Base-by-base conservation (phyloP, 2,888 invertebrate genomes). In the Trissolcus brochymenae region DNA sequence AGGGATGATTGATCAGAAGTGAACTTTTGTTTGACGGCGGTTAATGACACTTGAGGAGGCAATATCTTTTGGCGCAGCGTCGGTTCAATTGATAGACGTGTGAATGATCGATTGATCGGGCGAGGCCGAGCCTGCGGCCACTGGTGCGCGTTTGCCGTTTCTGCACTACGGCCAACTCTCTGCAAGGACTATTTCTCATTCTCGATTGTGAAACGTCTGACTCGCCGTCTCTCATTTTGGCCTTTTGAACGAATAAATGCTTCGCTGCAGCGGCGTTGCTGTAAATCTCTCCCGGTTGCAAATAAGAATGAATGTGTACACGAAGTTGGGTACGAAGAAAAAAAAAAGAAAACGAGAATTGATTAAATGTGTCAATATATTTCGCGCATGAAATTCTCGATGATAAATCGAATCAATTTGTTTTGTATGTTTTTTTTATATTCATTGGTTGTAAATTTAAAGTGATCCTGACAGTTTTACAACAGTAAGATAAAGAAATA, bases 71-170 rank as follows among this genome's bases (percentile, higher is more conserved):
- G 61, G 70, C 40, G 41, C 55, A 56, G 35, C 19, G 43, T 56
- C 56, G 50, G 59, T 35, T 49, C 61, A 57, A 74, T 74, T 68
- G 72, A 77, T 76, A 73, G 76, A 72, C 68, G 60, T 43, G 59
- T 49, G 75, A 79, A 68, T 74, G 74, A 77, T 71, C 55, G 76
- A 79, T 81, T 60, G 75, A 76, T 79, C 77, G 59, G 66, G 19
- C 29, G 21, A 71, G 49, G 35, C 43, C 35, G 46, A 55, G 35
- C 67, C 56, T 68, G 43, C 29, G 56, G 59, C 61, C 25, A 41
- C 0, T 35, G 51, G 41, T 40, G 35, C 19, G 43, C 56, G 54
- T 74, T 66, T 53, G 68, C 64, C 46, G 43, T 68, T 75, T 65
- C 64, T 72, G 60, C 70, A 60, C 50, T 55, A 25, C 41, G 40